Evolutionary conservation across 2,113 vertebrate genomes (phyloP).

Genomic region (Amazona vittata): DNA sequence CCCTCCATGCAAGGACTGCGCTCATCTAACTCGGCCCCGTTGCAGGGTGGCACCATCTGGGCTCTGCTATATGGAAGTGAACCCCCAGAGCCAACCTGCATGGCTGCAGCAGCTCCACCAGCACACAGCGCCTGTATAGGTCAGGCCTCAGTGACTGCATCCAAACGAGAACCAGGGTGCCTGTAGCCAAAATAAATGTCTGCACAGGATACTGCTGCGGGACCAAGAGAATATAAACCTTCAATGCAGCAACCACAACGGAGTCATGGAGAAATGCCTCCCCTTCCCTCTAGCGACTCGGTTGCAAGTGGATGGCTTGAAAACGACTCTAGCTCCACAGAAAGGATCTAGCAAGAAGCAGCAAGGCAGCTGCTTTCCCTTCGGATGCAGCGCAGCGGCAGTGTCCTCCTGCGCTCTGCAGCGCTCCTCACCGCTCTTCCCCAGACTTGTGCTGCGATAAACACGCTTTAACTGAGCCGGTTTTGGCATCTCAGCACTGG

Average conservation of each 20-base stretch:
- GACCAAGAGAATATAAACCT: neutral
- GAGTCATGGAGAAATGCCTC: neutral
- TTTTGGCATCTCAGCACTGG: neutral
- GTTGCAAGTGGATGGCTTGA: neutral
- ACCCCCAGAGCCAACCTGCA: neutral
- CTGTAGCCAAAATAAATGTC: constrained; percentile 39
- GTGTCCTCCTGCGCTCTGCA: neutral
- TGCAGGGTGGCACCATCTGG: neutral
- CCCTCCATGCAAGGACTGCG: neutral
- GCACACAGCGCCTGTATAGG: accelerated
- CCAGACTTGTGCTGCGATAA: neutral
- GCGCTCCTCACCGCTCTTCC: neutral
- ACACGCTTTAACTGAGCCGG: neutral
- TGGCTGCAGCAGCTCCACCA: accelerated
- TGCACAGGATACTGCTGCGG: neutral
- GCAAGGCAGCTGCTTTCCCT: neutral
- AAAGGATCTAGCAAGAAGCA: neutral
- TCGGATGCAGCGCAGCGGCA: neutral
- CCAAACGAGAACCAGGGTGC: neutral
- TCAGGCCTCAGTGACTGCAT: neutral
- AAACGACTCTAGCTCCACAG: neutral
- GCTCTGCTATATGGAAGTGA: accelerated
- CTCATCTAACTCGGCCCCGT: neutral
- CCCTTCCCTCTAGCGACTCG: neutral
- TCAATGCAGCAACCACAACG: accelerated